Conservation (phyloP, 2,797 vertebrate genomes). For the Coregonus suidteri region DNA sequence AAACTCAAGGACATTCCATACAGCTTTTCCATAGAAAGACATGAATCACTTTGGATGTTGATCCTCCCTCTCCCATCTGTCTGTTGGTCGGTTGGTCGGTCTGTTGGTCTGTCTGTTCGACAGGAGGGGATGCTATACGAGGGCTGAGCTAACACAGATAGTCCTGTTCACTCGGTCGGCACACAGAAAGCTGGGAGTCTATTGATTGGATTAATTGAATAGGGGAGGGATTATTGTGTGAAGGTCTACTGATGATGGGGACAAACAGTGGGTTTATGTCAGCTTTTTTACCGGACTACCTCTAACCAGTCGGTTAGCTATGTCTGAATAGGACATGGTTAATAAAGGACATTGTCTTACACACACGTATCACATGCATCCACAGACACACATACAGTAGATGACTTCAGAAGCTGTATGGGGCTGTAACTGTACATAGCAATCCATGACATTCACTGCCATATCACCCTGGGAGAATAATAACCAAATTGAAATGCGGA, state of each 20-base stretch:
- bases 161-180: slow-evolving; percentile 58
- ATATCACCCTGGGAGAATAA: slow-evolving; percentile 87
- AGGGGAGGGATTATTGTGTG: slow-evolving; percentile 67
- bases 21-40: slow-evolving; percentile 94
- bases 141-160: slow-evolving; percentile 79
- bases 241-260: slow-evolving; percentile 56
- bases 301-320: neutral
- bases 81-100: neutral
- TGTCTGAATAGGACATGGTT: neutral
- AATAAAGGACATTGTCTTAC: neutral
- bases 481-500: slow-evolving; percentile 92
- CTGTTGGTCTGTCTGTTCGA: slow-evolving; percentile 14
- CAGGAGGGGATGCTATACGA: slow-evolving; percentile 57
- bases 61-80: slow-evolving; percentile 68
- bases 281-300: neutral
- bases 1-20: slow-evolving; percentile 98
- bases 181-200: slow-evolving; percentile 68
- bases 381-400: slow-evolving; percentile 18
- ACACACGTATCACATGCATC: slow-evolving; percentile 22
- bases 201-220: slow-evolving; percentile 73
- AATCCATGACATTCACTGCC: slow-evolving; percentile 83
- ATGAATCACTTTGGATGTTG: slow-evolving; percentile 96
- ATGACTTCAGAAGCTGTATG: neutral
- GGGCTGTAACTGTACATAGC: neutral
- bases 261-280: slow-evolving; percentile 69